Base-by-base conservation (phyloP, 64 coral and sea anemone genomes). In the Catalaphyllia jardinei region DNA sequence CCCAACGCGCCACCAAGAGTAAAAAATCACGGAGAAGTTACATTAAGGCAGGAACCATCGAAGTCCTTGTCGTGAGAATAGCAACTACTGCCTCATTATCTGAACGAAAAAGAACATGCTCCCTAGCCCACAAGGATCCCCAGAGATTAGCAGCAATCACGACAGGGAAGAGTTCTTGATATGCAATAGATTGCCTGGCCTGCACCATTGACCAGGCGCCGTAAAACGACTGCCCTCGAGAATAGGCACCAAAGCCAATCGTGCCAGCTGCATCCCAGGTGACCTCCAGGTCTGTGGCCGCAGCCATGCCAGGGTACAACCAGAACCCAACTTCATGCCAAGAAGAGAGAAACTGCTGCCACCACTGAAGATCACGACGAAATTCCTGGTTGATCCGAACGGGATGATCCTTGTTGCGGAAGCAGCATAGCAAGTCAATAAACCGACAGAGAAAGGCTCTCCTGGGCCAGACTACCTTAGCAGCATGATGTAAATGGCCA, bases 401-500 rank as follows among this genome's bases (percentile, higher is more conserved):
- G 33, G 30, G 49, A 19, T 74, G 54, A 46, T 75, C 39, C 24
- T 54, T 49, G 50, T 60, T 64, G 14, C 31, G 19, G 61, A 31
- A 10, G 51, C 52, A 17, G 7, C 62, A 76, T 18, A 79, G 72
- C 27, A 86, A 64, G 72, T 79, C 77, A 20, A 87, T 92, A 29
- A 92, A 46, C 25, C 74, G 82, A 16, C 55, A 54, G 20, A 92
- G 46, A 63, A 92, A 78, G 12, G 82, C 49, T 29, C 90, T 50
- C 22, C 90, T 82, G 16, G 54, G 60, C 55, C 57, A 76, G 15
- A 86, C 74, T 27, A 92, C 90, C 55, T 62, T 72, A 60, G 77
- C 65, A 10, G 89, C 89, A 74, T 91, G 89, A 52, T 83, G 78
- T 10, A 91, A 71, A 15, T 82, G 78, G 64, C 78, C 89, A 60